Base-by-base conservation (phyloP, 1,140 invertebrate species). In the Anastatus disparis region DNA sequence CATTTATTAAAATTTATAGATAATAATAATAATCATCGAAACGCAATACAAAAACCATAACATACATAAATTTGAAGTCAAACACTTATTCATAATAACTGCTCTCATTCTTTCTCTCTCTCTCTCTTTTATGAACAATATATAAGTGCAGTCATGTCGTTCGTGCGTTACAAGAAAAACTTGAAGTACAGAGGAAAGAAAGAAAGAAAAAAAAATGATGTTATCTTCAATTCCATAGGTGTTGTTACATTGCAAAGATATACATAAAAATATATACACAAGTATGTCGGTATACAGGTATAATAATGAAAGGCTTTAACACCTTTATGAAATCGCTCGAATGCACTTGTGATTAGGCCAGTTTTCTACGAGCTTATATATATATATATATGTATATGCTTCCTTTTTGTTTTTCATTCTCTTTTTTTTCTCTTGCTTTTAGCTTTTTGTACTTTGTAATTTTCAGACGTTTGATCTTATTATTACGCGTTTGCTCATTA, bases 251-350 rank as follows among this genome's bases (percentile, higher is more conserved):
- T 3, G 44, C 15, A 4, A 8, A 46, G 24, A 4, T 20, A 52
- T 52, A 52, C 48, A 52, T 52, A 52, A 22, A n/a, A 12, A 15
- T 3, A 46, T 35, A 52, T 40, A 20, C 9, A 58, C 20, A 42
- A 13, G 12, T 29, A 40, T 13, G 42, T 40, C n/a, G n/a, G n/a
- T n/a, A n/a, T n/a, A n/a, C n/a, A n/a, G n/a, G n/a, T n/a, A n/a
- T n/a, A 29, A 35, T 70, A 70, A 70, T 70, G 68, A 70, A 56
- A 63, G 68, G 68, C 58, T 61, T 63, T 70, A 70, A 56, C 68
- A 56, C 68, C 68, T 70, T 56, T 61, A 52, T 64, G 59, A 70
- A 70, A 70, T 70, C 59, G 59, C 59, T 63, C 50, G 50, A 62
- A 55, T 52, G 59, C 58, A 29, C 31, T 17, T 22, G 38, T 52